Evolutionary conservation across 2,797 vertebrate species (phyloP).

Genomic region (Pantherophis alleghaniensis): DNA sequence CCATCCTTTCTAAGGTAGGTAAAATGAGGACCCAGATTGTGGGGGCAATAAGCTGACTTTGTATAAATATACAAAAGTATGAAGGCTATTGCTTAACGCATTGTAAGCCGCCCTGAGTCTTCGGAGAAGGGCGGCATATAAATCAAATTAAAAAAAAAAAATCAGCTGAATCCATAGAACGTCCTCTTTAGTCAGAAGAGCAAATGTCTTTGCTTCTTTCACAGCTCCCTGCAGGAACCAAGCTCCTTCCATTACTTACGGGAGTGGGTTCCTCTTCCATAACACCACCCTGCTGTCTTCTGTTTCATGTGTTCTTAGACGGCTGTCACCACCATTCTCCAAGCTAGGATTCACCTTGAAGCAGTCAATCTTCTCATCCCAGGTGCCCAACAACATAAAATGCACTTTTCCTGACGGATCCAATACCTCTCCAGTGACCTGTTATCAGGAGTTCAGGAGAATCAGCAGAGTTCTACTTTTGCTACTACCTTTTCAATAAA

Average conservation of each 20-base stretch:
- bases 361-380: constrained; percentile 98
- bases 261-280: constrained; percentile 89
- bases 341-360: constrained; percentile 80
- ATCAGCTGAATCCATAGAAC: not conserved
- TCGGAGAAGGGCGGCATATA: too few relatives aligned
- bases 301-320: constrained; percentile 81
- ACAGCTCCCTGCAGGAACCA: not conserved
- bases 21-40: too few relatives aligned
- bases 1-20: too few relatives aligned
- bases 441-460: not conserved
- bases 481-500: not conserved
- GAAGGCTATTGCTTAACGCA: too few relatives aligned
- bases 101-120: too few relatives aligned
- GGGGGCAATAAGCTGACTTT: too few relatives aligned
- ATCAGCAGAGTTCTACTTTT: not conserved
- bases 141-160: not conserved
- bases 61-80: too few relatives aligned
- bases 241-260: constrained; percentile 74
- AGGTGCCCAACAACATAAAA: constrained; percentile 89
- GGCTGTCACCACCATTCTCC: constrained; percentile 84
- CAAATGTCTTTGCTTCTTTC: not conserved
- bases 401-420: constrained; percentile 89
- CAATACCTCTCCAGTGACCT: constrained; percentile 94
- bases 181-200: not conserved
- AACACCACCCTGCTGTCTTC: constrained; percentile 80